These are phyloP conservation scores for Elachura formosa DNA, from an alignment of 2,113 vertebrate genomes.

Conservation along the genomic window DNA sequence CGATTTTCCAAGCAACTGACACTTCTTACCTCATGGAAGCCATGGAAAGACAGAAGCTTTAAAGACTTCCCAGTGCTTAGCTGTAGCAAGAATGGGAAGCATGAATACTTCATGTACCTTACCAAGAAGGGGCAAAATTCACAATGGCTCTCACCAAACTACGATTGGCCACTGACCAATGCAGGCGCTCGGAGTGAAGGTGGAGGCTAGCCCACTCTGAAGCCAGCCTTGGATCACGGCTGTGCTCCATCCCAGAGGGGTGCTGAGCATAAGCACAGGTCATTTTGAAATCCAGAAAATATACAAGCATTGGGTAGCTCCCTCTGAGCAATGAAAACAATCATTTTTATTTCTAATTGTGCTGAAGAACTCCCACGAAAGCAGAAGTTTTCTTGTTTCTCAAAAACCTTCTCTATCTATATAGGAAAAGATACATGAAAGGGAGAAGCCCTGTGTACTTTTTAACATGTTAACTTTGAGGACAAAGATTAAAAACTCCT, in stretches of 20 bases:
- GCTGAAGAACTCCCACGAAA: not conserved
- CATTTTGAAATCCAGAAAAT: not conserved
- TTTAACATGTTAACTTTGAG: conserved; percentile 7
- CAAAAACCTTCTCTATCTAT: not conserved
- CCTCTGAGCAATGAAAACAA: not conserved
- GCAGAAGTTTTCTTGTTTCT: not conserved
- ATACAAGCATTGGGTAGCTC: not conserved
- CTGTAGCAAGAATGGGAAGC: not conserved
- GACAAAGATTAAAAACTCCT: conserved; percentile 51
- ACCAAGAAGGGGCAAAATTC: not conserved
- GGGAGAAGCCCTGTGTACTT: not conserved
- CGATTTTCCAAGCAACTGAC: not conserved
- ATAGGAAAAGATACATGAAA: not conserved
- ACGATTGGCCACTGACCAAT: not conserved
- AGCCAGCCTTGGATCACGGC: not conserved
- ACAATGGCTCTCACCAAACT: not conserved
- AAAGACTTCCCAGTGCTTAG: not conserved
- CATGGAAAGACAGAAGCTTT: not conserved
- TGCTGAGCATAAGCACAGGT: not conserved
- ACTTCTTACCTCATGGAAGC: not conserved
- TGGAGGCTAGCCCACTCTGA: not conserved
- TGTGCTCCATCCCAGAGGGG: not conserved
- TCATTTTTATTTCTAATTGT: not conserved
- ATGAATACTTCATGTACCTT: not conserved
- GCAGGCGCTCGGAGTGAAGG: not conserved